phyloP scores from a whole-genome alignment of 2,113 vertebrate genomes.

The Donacobius atricapilla region DNA sequence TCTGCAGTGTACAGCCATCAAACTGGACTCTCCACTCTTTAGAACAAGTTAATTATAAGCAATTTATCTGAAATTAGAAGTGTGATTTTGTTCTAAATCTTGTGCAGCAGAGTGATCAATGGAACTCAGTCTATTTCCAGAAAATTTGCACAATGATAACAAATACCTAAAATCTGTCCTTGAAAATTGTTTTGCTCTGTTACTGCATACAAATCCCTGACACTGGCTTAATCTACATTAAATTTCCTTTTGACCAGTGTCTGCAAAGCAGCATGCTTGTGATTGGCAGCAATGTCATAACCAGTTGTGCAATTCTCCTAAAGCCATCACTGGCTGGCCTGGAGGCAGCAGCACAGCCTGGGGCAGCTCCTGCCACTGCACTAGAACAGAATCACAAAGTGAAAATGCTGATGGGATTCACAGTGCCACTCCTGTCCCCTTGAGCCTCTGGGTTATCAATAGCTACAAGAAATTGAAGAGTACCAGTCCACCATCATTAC shows the following conservation, averaged over 20 bases:
- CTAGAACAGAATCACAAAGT: neutral
- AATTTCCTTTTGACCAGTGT: neutral
- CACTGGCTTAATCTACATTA: neutral
- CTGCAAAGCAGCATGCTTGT: neutral
- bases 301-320: neutral
- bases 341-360: neutral
- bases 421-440: neutral
- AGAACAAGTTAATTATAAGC: neutral
- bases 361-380: neutral
- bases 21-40: neutral
- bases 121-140: neutral
- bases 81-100: neutral
- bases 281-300: neutral
- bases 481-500: neutral
- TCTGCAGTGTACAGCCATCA: neutral
- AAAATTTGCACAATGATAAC: neutral
- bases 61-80: neutral
- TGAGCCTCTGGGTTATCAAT: accelerated
- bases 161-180: neutral
- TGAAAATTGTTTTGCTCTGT: neutral
- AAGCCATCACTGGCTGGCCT: neutral
- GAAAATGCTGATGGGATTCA: neutral
- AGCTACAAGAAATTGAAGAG: neutral
- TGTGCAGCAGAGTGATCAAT: neutral
- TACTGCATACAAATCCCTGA: neutral